Percentiles rank a stretch among this genome's conserved stretches.
phyloP scores from a whole-genome alignment of 2,113 vertebrate genomes.

The Hemiprocne comata region DNA sequence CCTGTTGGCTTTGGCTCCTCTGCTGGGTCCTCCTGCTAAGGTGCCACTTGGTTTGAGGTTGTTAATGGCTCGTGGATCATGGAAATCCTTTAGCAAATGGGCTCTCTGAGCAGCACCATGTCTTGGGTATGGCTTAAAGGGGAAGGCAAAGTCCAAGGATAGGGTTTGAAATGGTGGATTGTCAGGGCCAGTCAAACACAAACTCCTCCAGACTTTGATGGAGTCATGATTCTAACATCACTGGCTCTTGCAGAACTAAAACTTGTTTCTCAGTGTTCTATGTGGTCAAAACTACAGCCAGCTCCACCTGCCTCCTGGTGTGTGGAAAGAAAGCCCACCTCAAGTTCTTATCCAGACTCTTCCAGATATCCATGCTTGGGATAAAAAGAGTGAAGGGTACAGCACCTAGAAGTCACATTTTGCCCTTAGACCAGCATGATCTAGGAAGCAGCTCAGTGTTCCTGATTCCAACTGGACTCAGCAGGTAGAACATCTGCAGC shows the following conservation, averaged over 20 bases:
- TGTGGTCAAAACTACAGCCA: background rate
- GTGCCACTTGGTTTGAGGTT: background rate
- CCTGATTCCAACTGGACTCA: background rate
- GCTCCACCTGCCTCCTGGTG: background rate
- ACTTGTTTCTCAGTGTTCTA: background rate
- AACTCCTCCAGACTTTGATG: background rate
- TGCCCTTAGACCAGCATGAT: background rate
- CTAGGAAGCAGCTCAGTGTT: rapidly evolving
- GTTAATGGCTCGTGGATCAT: background rate
- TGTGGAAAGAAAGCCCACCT: background rate
- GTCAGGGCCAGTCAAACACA: background rate
- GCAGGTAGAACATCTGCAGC: background rate
- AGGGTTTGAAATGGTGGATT: background rate
- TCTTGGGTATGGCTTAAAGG: background rate
- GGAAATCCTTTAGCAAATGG: background rate
- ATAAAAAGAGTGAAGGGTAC: background rate
- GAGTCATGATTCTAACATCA: rapidly evolving
- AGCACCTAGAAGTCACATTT: background rate
- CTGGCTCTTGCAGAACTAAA: background rate
- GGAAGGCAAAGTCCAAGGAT: background rate
- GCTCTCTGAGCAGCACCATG: background rate
- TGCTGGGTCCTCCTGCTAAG: background rate
- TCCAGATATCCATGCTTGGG: background rate
- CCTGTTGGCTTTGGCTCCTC: background rate
- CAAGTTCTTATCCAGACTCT: background rate